A percentile compares a stretch with the other conserved stretches of the same genome.
These are phyloP conservation scores for Parazoanthus swiftii DNA, from an alignment of 92 coral and sea anemone species.

Conservation along the genomic window DNA sequence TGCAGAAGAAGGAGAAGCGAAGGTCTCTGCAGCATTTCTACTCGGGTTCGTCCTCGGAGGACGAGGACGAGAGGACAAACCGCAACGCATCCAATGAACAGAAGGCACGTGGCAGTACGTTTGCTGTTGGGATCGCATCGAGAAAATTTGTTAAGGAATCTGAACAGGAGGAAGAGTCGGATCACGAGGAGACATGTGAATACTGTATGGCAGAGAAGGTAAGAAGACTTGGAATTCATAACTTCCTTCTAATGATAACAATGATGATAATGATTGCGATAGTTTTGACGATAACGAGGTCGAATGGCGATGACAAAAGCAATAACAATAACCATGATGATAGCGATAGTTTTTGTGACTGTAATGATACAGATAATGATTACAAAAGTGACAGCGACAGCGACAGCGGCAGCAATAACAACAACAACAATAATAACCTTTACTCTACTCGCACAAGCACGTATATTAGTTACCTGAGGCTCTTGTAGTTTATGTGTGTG, in stretches of 20 bases:
- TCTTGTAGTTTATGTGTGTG: too few species aligned
- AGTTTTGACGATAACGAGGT: not conserved
- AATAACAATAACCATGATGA: not conserved
- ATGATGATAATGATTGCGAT: not conserved
- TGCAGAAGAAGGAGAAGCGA: slow-evolving; percentile 68
- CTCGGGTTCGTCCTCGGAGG: slow-evolving; percentile 88
- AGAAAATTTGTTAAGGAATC: slow-evolving; percentile 59
- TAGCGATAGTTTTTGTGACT: not conserved
- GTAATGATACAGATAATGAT: not conserved
- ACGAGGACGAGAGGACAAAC: slow-evolving; percentile 89
- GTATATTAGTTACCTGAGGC: too few species aligned
- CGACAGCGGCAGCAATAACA: not conserved
- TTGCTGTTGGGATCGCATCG: slow-evolving; percentile 92
- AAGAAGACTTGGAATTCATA: not conserved
- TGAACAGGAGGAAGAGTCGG: slow-evolving; percentile 70
- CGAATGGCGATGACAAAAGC: not conserved
- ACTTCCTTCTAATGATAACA: not conserved
- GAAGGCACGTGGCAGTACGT: slow-evolving; percentile 68
- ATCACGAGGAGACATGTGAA: slow-evolving; percentile 92
- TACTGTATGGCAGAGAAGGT: slow-evolving; percentile 98
- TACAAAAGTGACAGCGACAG: not conserved
- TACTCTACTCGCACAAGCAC: not conserved
- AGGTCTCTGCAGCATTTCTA: slow-evolving; percentile 72
- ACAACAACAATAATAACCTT: not conserved
- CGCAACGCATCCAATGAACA: slow-evolving; percentile 48